Conservation (phyloP, 2,888 invertebrate species). For the Drosophila ezoana region DNA sequence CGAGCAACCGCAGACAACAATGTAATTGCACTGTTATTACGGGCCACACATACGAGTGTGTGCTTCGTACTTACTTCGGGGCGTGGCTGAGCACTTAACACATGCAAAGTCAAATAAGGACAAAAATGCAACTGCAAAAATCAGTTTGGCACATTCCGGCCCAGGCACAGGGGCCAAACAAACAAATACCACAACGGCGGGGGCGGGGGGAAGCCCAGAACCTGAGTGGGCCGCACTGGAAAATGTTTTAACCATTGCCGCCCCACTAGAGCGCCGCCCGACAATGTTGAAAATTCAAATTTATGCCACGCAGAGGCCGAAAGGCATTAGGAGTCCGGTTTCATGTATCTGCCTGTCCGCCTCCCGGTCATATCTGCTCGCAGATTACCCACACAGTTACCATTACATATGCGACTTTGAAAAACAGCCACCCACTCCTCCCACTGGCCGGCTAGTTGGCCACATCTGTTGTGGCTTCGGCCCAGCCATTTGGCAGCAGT, state of each 20-base stretch:
- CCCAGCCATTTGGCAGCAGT: constrained; percentile 39
- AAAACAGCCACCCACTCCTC: background rate
- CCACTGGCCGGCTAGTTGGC: constrained; percentile 28
- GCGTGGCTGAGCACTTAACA: constrained; percentile 59
- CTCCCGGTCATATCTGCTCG: constrained; percentile 33
- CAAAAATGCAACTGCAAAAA: constrained; percentile 61
- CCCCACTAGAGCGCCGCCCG: constrained; percentile 7
- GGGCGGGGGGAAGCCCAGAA: background rate
- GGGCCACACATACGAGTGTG: constrained; percentile 15
- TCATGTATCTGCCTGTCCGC: constrained; percentile 49
- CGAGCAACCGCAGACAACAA: constrained; percentile 65
- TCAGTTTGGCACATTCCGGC: constrained; percentile 66
- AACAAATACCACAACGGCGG: constrained; percentile 39
- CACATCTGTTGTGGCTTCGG: constrained; percentile 59
- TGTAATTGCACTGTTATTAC: constrained; percentile 69
- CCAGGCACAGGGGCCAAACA: constrained; percentile 25
- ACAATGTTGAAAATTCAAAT: constrained; percentile 70
- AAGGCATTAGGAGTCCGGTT: constrained; percentile 50
- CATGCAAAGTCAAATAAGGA: constrained; percentile 62
- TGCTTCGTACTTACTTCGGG: constrained; percentile 13
- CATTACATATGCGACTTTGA: constrained; percentile 65
- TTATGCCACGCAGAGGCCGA: constrained; percentile 62
- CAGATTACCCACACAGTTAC: constrained; percentile 41
- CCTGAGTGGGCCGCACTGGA: constrained; percentile 20
- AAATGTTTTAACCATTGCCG: constrained; percentile 53